These are phyloP conservation scores for Pedetes capensis DNA, from an alignment of 2,113 vertebrate species.

Conservation along the genomic window DNA sequence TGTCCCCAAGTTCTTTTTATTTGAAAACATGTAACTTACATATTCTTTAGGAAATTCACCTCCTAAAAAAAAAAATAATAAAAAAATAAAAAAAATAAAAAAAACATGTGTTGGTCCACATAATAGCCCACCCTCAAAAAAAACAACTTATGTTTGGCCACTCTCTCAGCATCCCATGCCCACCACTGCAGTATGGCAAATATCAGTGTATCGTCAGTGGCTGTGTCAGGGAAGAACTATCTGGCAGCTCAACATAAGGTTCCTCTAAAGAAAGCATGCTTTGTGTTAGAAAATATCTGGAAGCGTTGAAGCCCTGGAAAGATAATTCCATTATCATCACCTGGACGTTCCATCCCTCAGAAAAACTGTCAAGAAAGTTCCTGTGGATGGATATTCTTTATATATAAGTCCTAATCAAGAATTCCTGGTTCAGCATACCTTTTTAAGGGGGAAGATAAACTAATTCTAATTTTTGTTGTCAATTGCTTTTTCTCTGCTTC, in stretches of 20 bases:
- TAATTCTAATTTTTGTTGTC: background rate
- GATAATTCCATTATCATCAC: background rate
- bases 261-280: background rate
- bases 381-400: background rate
- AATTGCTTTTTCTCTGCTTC: background rate
- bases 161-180: background rate
- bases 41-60: constrained; percentile 18
- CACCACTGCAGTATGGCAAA: background rate
- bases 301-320: background rate
- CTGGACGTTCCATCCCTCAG: background rate
- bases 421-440: background rate
- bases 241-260: background rate
- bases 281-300: background rate
- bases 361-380: background rate
- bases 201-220: background rate
- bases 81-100: too few relatives aligned
- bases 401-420: background rate
- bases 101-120: background rate
- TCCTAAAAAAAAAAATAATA: too few relatives aligned
- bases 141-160: background rate
- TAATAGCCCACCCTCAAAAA: background rate
- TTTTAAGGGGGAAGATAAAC: background rate
- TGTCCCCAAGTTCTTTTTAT: background rate
- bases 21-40: background rate
- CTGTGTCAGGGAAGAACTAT: background rate